phyloP scores from a whole-genome alignment of 2,113 vertebrate genomes.

The Porphyrio hochstetteri region DNA sequence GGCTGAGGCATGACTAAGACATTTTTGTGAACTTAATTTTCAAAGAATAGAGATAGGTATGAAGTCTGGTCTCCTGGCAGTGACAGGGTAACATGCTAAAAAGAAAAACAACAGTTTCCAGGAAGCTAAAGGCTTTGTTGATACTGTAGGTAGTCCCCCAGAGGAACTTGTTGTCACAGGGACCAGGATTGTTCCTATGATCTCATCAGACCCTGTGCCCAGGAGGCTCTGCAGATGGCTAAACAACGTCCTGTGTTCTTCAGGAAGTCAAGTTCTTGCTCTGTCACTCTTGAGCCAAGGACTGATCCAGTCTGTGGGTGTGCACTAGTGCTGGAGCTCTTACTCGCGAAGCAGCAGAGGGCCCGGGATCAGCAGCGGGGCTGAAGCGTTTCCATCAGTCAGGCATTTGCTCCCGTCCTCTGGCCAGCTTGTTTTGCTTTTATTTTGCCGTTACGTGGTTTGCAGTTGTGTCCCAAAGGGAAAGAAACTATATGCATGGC shows the following conservation, averaged over 20 bases:
- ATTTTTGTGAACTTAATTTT: background rate
- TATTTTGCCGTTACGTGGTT: conserved; percentile 16
- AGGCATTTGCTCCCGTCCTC: background rate
- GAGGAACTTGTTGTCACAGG: background rate
- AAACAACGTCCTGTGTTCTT: background rate
- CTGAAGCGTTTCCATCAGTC: conserved; percentile 7
- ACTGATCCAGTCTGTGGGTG: background rate
- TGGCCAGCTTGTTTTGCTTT: background rate
- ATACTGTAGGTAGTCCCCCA: background rate
- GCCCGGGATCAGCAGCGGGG: background rate
- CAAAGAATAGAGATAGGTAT: background rate
- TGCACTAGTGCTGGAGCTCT: background rate
- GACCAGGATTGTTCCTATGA: background rate
- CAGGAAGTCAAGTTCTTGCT: background rate
- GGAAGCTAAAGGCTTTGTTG: background rate
- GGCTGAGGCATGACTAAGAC: background rate
- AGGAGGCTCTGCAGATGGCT: background rate
- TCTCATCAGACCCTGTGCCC: background rate
- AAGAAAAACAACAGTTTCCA: background rate
- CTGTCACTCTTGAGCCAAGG: background rate
- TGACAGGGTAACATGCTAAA: background rate
- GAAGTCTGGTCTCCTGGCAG: background rate
- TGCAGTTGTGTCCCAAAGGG: background rate
- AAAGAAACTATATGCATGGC: background rate
- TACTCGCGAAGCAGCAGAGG: background rate